Evolutionary conservation across 2,797 vertebrate species (phyloP).

Genomic region (Peromyscus aztecus): DNA sequence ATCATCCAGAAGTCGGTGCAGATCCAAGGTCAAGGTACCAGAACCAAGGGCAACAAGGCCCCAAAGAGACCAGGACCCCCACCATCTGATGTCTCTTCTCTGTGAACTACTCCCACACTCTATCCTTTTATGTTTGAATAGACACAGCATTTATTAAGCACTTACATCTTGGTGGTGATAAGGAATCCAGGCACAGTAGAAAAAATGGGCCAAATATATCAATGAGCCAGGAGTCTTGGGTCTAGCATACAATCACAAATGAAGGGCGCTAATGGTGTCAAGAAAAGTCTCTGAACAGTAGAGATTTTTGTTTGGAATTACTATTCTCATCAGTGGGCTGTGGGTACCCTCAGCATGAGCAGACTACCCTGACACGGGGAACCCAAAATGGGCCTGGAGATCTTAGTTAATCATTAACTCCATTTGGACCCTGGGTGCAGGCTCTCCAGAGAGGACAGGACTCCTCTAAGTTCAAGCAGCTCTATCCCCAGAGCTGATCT

Average conservation of each 20-base stretch:
- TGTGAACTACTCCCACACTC: background rate
- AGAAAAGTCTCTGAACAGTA: background rate
- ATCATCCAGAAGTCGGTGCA: constrained; percentile 75
- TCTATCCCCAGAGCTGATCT: background rate
- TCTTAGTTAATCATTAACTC: background rate
- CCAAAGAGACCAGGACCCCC: background rate
- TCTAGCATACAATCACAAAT: background rate
- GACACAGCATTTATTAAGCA: background rate
- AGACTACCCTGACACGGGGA: background rate
- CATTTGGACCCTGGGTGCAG: background rate
- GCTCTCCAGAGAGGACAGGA: background rate
- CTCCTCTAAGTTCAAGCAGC: background rate
- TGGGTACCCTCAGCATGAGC: background rate
- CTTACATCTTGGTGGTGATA: background rate
- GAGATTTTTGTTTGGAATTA: background rate
- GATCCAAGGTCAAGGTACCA: background rate
- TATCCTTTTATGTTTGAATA: background rate
- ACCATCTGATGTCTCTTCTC: background rate
- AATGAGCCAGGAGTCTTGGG: background rate
- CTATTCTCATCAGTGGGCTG: background rate
- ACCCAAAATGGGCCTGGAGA: background rate
- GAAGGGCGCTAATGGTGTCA: background rate
- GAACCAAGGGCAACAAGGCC: background rate
- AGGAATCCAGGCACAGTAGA: background rate
- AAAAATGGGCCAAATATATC: background rate